Conservation (phyloP, 2,113 vertebrate species). For the Sisor rabdophorus region DNA sequence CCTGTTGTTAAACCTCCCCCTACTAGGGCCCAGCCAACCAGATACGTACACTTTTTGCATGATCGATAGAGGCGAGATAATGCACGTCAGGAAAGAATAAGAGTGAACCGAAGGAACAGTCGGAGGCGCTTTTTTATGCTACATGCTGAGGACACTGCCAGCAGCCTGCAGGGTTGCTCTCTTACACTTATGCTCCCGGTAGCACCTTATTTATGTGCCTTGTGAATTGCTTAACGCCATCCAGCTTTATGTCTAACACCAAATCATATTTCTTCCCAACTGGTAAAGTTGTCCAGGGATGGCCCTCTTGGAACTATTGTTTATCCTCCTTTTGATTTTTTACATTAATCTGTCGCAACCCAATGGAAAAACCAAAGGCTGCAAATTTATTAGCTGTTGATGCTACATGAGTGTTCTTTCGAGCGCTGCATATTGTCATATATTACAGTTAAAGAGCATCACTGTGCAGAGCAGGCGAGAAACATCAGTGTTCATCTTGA, state of each 20-base stretch:
- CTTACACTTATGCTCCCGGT: conserved; percentile 7
- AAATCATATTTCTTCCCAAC: conserved; percentile 27
- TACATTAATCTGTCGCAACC: neutral
- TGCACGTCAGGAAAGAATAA: neutral
- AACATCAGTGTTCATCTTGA: neutral
- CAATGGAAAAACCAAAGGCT: neutral
- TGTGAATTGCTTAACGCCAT: conserved; percentile 34
- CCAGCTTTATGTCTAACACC: conserved; percentile 22
- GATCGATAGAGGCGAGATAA: neutral
- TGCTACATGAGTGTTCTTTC: neutral
- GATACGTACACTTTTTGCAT: conserved; percentile 3
- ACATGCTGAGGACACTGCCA: conserved; percentile 28
- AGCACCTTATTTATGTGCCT: conserved; percentile 43
- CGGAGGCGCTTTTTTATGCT: conserved; percentile 20
- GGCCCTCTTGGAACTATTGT: conserved; percentile 23
- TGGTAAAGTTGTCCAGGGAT: conserved; percentile 37
- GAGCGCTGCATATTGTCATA: neutral
- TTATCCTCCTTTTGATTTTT: conserved; percentile 20
- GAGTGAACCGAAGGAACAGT: neutral
- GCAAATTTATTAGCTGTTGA: neutral
- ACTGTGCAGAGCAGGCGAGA: neutral
- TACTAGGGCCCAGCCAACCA: conserved; percentile 9
- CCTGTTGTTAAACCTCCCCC: neutral
- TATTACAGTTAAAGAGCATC: neutral
- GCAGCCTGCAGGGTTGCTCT: conserved; percentile 10